Evolutionary conservation across 2,888 invertebrate genomes (phyloP).

Genomic region (Chrysomela aeneicollis): DNA sequence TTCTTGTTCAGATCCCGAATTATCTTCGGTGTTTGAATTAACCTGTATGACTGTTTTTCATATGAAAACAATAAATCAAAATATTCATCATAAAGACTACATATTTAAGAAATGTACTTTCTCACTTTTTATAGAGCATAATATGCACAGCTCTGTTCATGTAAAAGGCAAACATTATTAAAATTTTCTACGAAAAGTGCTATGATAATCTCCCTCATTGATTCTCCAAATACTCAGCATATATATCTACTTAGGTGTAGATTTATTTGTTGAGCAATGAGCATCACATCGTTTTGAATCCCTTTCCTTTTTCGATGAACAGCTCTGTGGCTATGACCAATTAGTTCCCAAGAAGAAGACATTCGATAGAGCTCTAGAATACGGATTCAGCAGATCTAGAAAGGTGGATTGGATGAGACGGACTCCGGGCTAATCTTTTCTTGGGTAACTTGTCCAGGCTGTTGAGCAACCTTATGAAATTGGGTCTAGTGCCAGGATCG

Average conservation of each 20-base stretch:
- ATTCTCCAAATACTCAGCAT: too few relatives aligned
- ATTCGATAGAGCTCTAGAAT: constrained; percentile 61
- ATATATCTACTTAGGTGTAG: too few relatives aligned
- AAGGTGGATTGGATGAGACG: constrained; percentile 97
- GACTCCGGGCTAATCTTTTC: constrained; percentile 94
- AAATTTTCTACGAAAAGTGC: too few relatives aligned
- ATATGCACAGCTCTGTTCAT: neutral
- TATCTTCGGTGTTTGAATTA: neutral
- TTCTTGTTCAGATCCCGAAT: too few relatives aligned
- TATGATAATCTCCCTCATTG: too few relatives aligned
- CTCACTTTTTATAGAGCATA: neutral
- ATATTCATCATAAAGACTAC: neutral
- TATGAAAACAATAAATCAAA: neutral
- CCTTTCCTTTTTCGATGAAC: neutral
- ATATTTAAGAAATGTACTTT: neutral
- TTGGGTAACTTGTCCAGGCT: constrained; percentile 92
- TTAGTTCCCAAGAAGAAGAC: too few relatives aligned
- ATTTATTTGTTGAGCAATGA: too few relatives aligned
- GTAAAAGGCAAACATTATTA: neutral
- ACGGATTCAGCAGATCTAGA: constrained; percentile 96
- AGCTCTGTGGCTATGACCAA: neutral
- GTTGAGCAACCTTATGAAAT: constrained; percentile 86
- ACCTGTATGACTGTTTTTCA: neutral
- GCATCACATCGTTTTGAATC: neutral
- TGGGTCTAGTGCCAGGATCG: constrained; percentile 83